Evolutionary conservation across 2,797 vertebrate species (phyloP), one percentile per base, ranked within the genome.

Genomic region (Crypturellus tataupa): DNA sequence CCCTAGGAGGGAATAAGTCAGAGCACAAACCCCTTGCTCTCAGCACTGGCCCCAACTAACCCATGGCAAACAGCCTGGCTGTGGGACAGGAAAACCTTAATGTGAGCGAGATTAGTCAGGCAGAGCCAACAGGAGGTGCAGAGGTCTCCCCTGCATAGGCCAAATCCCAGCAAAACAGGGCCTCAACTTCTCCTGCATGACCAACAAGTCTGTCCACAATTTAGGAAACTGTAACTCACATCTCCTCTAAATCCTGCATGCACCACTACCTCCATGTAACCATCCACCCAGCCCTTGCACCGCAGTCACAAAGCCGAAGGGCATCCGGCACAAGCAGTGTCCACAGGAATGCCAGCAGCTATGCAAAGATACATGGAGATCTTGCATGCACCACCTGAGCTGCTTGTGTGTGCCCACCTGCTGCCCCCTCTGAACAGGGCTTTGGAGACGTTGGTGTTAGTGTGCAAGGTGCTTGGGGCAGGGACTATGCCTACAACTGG

Each of bases 71-170:
- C 90, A 42, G 39, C 39, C 62, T 19, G 33, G 67, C 24, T 5
- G 12, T 29, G 33, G 67, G 44, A 47, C 65, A 94, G 92, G 85
- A 89, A 91, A 93, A 80, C 46, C 40, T 91, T 94, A 64, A 64
- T 87, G 76, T 1, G 5, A 91, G 72, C n/a, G 87, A 72, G 81
- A 82, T 67, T 58, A 77, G 69, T n/a, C 76, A 69, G 49, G 39
- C 49, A 89, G 25, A 88, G 37, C 27, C 77, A 91, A 70, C 37
- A 67, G 44, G 82, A 83, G 77, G 78, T n/a, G 18, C 23, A 44
- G n/a, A 92, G 20, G 1, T 87, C 67, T 60, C 31, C 17, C 5
- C 55, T 19, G 1, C 6, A 6, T 76, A 85, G 79, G 81, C 62
- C 65, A 85, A 84, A 80, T 9, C 39, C 49, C 1, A 1, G 62